Base-by-base conservation (phyloP, 2,797 vertebrate genomes). In the Tamandua tetradactyla region DNA sequence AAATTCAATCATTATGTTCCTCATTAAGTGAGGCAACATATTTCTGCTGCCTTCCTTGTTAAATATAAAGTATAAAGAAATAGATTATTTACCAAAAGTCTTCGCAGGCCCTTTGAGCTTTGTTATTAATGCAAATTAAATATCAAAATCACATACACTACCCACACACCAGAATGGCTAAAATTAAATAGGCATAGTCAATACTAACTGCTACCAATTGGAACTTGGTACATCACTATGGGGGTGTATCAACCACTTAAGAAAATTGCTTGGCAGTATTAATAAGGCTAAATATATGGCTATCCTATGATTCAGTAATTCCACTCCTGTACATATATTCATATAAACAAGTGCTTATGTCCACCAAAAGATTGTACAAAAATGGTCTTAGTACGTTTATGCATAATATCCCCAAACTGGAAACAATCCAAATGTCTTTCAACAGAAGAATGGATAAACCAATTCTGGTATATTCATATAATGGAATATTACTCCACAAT, bases 41-140 rank as follows among this genome's bases (percentile, higher is more conserved):
- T 52, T 89, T 83, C 55, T 83, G 40, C 35, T 87, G 52, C 44
- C 52, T 74, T 93, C 74, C 82, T 40, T 76, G 69, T 59, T 89
- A 71, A 9, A 37, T 20, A 92, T 47, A 89, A 82, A 91, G 59
- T 57, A 61, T 40, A 30, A 89, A 55, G 44, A 49, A 93, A 40
- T 37, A 27, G 18, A 68, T 69, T 85, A 59, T 47, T 92, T 93
- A 78, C 64, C 14, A 69, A 61, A 87, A 71, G 64, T 80, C 69
- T 94, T 85, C 69, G 68, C 1, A 91, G 42, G 71, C 27, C 62
- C 35, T 93, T 66, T 75, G 49, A 95, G 93, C 27, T 55, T 52
- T 57, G 18, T 49, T 93, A n/a, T 35, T 90, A 72, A 27, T 55
- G 17, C 17, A 83, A 95, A 94, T 72, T 74, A 90, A 81, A 37